Conservation (phyloP, 2,888 invertebrate genomes). For the Mesodorylaimus sp. region DNA sequence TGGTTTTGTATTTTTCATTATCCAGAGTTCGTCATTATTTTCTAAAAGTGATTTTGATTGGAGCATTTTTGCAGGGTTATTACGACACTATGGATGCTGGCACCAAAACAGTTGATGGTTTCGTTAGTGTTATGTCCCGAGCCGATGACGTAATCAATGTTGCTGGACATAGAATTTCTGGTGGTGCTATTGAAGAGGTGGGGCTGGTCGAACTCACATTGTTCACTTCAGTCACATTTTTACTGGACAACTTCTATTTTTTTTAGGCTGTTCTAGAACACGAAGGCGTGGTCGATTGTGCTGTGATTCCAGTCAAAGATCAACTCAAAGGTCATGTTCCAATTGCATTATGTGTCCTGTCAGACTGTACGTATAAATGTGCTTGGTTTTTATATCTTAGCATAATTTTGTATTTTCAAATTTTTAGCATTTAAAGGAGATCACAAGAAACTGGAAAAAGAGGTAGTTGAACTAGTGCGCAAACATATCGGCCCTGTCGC, state of each 20-base stretch:
- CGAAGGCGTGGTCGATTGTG: constrained; percentile 62
- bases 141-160: constrained; percentile 90
- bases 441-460: constrained; percentile 34
- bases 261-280: constrained; percentile 55
- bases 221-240: background rate
- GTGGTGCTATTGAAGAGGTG: constrained; percentile 64
- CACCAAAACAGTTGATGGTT: constrained; percentile 59
- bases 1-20: constrained; percentile 11
- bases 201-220: background rate
- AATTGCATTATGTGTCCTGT: constrained; percentile 61
- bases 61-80: constrained; percentile 48
- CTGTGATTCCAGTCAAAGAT: constrained; percentile 75
- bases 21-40: constrained; percentile 10
- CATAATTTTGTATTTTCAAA: background rate
- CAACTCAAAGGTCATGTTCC: constrained; percentile 74
- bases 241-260: background rate
- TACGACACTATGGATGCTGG: constrained; percentile 92
- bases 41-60: constrained; percentile 11
- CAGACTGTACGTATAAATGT: constrained; percentile 40
- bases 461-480: constrained; percentile 44
- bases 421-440: background rate
- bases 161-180: constrained; percentile 73
- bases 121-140: constrained; percentile 67
- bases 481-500: constrained; percentile 66
- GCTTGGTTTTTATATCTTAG: background rate